Evolutionary conservation across 2,797 vertebrate species (phyloP), one percentile per base, ranked within the genome.

Genomic region (Holocentrus rufus): DNA sequence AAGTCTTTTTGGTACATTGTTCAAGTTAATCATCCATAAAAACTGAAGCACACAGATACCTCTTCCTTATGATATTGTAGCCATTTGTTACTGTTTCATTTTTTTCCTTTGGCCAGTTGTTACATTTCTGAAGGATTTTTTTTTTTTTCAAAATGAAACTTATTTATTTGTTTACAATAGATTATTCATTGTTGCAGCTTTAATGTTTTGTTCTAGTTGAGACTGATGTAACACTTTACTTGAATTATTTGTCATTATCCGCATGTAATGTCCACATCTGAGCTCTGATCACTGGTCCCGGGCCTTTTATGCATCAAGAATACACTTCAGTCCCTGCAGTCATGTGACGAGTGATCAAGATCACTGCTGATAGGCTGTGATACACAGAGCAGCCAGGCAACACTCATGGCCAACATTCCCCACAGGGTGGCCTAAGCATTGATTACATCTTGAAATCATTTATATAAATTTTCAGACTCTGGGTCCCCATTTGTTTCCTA

Each of bases 111-210:
- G 85, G 85, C 85, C 77, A 85, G 73, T 88, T 87, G 76, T 81
- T 83, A 60, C 78, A 63, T 83, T 86, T 85, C 82, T 90, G 86
- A 93, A 93, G 90, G 90, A 92, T 85, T 87, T 84, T 60, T 39
- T 72, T 77, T 65, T 71, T 82, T 78, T 68, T 80, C 67, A 44
- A 66, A 76, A 74, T 80, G 49, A 84, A 84, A 83, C 52, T 62
- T 91, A 91, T 93, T 92, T 92, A 93, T 94, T 92, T 88, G 89
- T 93, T 92, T 90, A 86, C 84, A 88, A 64, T 55, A 80, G 78
- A 71, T 90, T 59, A 82, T 82, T 80, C 71, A 85, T 77, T 80
- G 69, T 83, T 89, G 80, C 78, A 89, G 84, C 71, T 87, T 86
- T 86, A 74, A 78, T 85, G 62, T 83, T 77, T 82, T 84, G 65